phyloP scores from a whole-genome alignment of 2,113 vertebrate genomes.

The Potamarius usumacintae region DNA sequence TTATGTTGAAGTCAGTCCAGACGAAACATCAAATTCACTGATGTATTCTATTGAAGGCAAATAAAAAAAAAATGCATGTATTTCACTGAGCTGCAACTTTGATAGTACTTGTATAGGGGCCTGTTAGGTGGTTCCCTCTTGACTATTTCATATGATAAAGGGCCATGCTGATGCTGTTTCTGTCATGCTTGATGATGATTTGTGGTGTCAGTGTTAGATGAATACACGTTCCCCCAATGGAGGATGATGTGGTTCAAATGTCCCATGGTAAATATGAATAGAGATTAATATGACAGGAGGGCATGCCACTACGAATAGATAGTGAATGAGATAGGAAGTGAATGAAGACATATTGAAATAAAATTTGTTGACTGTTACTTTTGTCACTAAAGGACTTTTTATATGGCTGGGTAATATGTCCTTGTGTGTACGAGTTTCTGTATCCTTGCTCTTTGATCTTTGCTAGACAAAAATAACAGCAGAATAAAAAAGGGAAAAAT shows the following conservation, averaged over 20 bases:
- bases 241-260: slow-evolving; percentile 72
- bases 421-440: slow-evolving; percentile 52
- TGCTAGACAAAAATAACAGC: slow-evolving; percentile 62
- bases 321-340: slow-evolving; percentile 17
- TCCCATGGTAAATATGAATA: slow-evolving; percentile 65
- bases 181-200: slow-evolving; percentile 71
- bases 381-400: slow-evolving; percentile 44
- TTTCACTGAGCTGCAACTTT: slow-evolving; percentile 27
- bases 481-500: slow-evolving; percentile 63
- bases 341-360: slow-evolving; percentile 20
- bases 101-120: slow-evolving; percentile 24
- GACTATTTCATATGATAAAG: slow-evolving; percentile 64
- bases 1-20: slow-evolving; percentile 23
- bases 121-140: slow-evolving; percentile 46
- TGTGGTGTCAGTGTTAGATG: slow-evolving; percentile 68
- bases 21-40: slow-evolving; percentile 50
- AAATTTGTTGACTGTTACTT: slow-evolving; percentile 28
- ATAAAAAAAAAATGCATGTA: slow-evolving; percentile 49
- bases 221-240: slow-evolving; percentile 70
- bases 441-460: slow-evolving; percentile 67
- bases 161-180: slow-evolving; percentile 70
- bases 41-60: slow-evolving; percentile 63
- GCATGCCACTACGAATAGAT: slow-evolving; percentile 50
- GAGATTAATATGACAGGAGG: slow-evolving; percentile 69
- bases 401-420: slow-evolving; percentile 54